Evolutionary conservation across 2,797 vertebrate species (phyloP), one percentile per base, ranked within the genome.

Genomic region (Anguilla anguilla): DNA sequence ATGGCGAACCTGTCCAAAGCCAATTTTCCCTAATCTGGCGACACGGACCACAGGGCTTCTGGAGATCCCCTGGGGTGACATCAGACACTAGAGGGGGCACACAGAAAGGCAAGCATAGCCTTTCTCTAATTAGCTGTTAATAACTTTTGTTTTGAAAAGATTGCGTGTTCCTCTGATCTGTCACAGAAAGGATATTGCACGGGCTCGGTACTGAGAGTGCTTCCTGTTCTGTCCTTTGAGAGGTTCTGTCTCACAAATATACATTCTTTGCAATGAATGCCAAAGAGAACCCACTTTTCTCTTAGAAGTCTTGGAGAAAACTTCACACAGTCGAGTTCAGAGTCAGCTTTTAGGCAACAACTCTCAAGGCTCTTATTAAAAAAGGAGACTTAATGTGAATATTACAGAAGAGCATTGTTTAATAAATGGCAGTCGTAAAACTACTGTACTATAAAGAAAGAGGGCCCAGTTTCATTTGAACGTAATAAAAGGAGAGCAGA

Each of bases 351-450:
- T 51, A 25, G 17, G 43, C 25, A 82, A 82, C 79, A 82, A 11
- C 79, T 51, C 46, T 51, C 19, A 81, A 46, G 5, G 46, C 46
- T 25, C 19, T 82, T 81, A 46, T 46, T 81, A 22, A 81, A 81
- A 46, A 82, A 25, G 25, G 79, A 82, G 43, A 49, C 51, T 82
- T 82, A 82, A 82, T 82, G 39, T 82, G 79, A 82, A 82, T 82
- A 82, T 82, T 49, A 49, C 51, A 51, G 43, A 82, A n/a, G 22
- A 82, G 19, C 17, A 49, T 82, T 51, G 46, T 49, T 82, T 82
- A 49, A 82, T 82, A 82, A 82, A 82, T 82, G 43, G 25, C 43
- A 25, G 79, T 51, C 17, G n/a, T 82, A 51, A 82, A 49, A 82
- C 19, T 7, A 51, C 79, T 82, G 22, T 46, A 81, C 77, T 81